Percentiles rank a stretch among this genome's conserved stretches.
Conservation (phyloP, 1,140 invertebrate species). For the Choristoneura fumiferana region DNA sequence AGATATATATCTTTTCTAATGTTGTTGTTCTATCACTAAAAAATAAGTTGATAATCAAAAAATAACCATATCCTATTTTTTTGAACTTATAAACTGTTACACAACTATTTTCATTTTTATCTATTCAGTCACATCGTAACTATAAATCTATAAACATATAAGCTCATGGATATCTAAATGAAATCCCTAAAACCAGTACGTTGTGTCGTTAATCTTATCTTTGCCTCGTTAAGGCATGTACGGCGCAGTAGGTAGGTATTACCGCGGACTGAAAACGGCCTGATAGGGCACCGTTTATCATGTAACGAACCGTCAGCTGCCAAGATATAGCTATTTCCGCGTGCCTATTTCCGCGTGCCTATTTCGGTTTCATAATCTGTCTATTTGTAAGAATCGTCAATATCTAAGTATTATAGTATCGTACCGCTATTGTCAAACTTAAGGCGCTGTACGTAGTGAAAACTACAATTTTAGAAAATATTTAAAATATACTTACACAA, state of each 20-base stretch:
- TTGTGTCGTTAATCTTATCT: slow-evolving; percentile 45
- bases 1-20: not conserved
- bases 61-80: not conserved
- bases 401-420: no score
- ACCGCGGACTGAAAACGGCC: not conserved
- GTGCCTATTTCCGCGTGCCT: slow-evolving; percentile 10
- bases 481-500: no score
- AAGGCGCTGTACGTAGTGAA: no score
- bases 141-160: no score
- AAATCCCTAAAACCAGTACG: not conserved
- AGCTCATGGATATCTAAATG: not conserved
- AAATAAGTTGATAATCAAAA: not conserved
- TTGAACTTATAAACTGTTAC: no score
- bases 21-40: not conserved
- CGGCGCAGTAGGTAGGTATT: not conserved
- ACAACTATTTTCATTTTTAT: no score
- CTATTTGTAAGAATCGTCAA: no score
- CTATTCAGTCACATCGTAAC: no score
- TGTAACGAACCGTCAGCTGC: slow-evolving; percentile 2
- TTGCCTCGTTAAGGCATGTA: slow-evolving; percentile 11
- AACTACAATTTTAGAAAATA: no score
- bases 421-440: no score
- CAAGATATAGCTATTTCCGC: slow-evolving; percentile 3
- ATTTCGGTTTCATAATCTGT: slow-evolving; percentile 1
- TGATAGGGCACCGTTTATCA: slow-evolving; percentile 39